phyloP scores from a whole-genome alignment of 2,113 vertebrate genomes.

The Perccottus glenii region DNA sequence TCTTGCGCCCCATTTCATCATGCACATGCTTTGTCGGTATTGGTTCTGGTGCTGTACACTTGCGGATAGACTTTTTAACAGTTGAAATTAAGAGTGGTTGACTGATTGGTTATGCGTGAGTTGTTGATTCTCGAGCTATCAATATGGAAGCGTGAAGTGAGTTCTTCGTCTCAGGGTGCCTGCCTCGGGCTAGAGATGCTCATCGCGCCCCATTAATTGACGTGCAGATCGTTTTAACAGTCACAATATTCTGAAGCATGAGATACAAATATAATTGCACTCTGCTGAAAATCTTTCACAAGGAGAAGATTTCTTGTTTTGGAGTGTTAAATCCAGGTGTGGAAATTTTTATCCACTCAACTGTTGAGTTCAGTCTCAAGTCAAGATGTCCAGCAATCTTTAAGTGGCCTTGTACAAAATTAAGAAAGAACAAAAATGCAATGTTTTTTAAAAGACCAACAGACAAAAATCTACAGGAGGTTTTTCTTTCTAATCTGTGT shows the following conservation, averaged over 20 bases:
- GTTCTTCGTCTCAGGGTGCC: slow-evolving; percentile 1
- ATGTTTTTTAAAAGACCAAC: no score
- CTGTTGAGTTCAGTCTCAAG: no score
- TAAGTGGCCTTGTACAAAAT: no score
- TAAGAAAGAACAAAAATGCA: no score
- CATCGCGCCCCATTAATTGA: slow-evolving; percentile 34
- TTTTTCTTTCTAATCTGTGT: no score
- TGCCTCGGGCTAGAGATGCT: slow-evolving; percentile 24
- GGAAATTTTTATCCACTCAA: slow-evolving; percentile 2
- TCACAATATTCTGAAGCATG: slow-evolving; percentile 11
- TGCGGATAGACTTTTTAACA: slow-evolving; percentile 46
- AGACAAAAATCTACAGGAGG: no score
- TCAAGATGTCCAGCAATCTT: no score
- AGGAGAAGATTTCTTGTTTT: slow-evolving; percentile 23
- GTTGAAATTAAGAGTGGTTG: slow-evolving; percentile 35
- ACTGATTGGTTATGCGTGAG: slow-evolving; percentile 37
- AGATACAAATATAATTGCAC: slow-evolving; percentile 13
- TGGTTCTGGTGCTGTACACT: slow-evolving; percentile 31
- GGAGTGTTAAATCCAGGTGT: slow-evolving; percentile 19
- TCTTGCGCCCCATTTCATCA: slow-evolving; percentile 69
- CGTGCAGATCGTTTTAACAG: slow-evolving; percentile 12
- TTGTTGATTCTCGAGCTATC: slow-evolving; percentile 39
- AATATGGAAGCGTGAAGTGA: slow-evolving; percentile 27
- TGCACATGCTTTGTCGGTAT: slow-evolving; percentile 40
- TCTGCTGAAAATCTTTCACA: slow-evolving; percentile 4